Evolutionary conservation across 2,888 invertebrate species (phyloP).

Genomic region (Hirtodrosophila confusa): DNA sequence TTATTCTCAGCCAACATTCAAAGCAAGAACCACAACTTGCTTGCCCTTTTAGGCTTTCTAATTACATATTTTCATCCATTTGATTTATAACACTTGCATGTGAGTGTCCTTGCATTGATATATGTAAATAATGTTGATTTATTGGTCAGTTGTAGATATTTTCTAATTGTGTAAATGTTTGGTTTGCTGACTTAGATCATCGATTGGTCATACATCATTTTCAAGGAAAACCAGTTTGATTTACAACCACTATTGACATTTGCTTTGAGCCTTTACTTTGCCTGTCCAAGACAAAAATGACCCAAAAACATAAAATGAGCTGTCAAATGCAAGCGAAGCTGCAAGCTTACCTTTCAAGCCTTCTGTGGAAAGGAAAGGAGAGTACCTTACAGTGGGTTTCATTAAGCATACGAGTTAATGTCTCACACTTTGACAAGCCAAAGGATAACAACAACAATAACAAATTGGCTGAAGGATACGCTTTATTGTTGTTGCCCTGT

Average conservation of each 20-base stretch:
- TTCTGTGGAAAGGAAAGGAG: background rate
- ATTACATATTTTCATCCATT: slow-evolving; percentile 41
- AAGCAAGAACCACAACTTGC: slow-evolving; percentile 26
- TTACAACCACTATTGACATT: slow-evolving; percentile 32
- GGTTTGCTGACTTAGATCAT: slow-evolving; percentile 38
- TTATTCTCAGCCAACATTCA: slow-evolving; percentile 1
- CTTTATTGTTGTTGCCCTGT: slow-evolving; percentile 27
- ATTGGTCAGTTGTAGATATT: slow-evolving; percentile 34
- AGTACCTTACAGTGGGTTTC: slow-evolving; percentile 12
- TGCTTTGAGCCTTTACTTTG: slow-evolving; percentile 11
- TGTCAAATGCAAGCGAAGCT: slow-evolving; percentile 30
- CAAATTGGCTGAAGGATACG: slow-evolving; percentile 9
- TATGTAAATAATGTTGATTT: slow-evolving; percentile 46
- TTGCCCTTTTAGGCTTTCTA: slow-evolving; percentile 31
- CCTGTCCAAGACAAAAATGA: background rate
- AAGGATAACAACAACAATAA: slow-evolving; percentile 12
- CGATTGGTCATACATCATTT: slow-evolving; percentile 43
- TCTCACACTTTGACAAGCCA: slow-evolving; percentile 8
- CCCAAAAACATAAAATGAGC: slow-evolving; percentile 11
- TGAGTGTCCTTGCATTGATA: background rate
- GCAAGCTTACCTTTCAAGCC: slow-evolving; percentile 19
- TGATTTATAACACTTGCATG: slow-evolving; percentile 45
- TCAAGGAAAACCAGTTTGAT: slow-evolving; percentile 16
- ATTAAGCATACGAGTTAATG: slow-evolving; percentile 44
- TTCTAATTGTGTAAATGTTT: slow-evolving; percentile 55